Evolutionary conservation across 2,888 invertebrate genomes (phyloP).

Genomic region (Plagodis dolabraria): DNA sequence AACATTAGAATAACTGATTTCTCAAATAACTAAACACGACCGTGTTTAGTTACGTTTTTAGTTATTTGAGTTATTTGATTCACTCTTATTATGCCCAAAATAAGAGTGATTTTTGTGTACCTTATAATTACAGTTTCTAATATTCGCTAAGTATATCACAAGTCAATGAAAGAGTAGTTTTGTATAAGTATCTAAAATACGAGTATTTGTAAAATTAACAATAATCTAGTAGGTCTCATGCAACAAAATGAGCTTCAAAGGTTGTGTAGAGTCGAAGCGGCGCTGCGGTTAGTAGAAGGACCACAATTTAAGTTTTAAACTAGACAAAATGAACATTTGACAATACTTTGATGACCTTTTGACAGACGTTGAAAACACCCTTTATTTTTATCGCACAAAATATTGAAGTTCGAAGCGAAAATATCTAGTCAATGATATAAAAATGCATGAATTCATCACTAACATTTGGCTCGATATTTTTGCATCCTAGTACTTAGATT

Average conservation of each 20-base stretch:
- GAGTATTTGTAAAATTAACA: slow-evolving; percentile 7
- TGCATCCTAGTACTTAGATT: background rate
- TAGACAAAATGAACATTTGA: slow-evolving; percentile 67
- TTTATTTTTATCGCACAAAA: slow-evolving; percentile 76
- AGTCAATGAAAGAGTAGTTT: no score
- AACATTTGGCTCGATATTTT: slow-evolving; percentile 9
- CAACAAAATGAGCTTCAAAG: slow-evolving; percentile 70
- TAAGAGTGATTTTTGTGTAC: no score
- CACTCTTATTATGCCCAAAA: no score
- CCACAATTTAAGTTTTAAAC: slow-evolving; percentile 49
- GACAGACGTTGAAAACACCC: slow-evolving; percentile 61
- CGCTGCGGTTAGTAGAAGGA: slow-evolving; percentile 60
- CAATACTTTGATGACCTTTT: slow-evolving; percentile 73
- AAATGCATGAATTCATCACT: no score
- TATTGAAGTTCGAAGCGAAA: slow-evolving; percentile 23
- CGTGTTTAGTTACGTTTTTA: no score
- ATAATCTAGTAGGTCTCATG: slow-evolving; percentile 8
- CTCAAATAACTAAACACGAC: no score
- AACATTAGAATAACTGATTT: no score
- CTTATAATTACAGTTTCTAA: no score
- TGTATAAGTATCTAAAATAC: background rate
- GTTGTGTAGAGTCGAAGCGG: slow-evolving; percentile 73
- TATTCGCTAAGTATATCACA: no score
- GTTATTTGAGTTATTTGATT: no score
- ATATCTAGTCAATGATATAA: slow-evolving; percentile 3